phyloP scores from a whole-genome alignment of 2,797 vertebrate species.

The Coracias cyanogaster region DNA sequence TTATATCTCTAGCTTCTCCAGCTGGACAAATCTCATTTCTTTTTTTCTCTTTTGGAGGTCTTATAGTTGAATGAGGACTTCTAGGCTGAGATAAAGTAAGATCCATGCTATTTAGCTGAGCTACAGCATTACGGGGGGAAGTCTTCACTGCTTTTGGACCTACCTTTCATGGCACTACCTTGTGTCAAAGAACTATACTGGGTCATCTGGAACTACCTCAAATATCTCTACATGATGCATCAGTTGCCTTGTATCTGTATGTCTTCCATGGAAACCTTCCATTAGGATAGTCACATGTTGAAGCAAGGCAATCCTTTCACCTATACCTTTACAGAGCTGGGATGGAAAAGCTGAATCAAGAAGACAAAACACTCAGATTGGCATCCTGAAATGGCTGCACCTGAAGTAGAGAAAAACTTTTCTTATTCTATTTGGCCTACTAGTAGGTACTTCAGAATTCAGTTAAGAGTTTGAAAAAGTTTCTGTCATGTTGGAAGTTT shows the following conservation, averaged over 20 bases:
- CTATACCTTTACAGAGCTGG: background rate
- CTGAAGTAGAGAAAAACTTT: background rate
- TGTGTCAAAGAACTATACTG: background rate
- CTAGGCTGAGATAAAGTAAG: background rate
- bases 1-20: background rate
- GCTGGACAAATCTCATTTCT: background rate
- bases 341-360: background rate
- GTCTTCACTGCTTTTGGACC: background rate
- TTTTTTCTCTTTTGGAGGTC: background rate
- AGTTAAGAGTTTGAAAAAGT: background rate
- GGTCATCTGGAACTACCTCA: background rate
- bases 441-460: background rate
- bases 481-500: background rate
- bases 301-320: background rate
- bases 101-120: background rate
- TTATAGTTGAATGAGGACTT: background rate
- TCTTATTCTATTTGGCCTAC: background rate
- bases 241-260: background rate
- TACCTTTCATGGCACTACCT: background rate
- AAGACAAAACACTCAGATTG: background rate
- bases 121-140: background rate
- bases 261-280: background rate
- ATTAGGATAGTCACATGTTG: background rate
- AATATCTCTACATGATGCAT: background rate
- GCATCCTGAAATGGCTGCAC: background rate